A percentile compares a stretch with the other conserved stretches of the same genome.
Conservation (phyloP, 1,140 invertebrate species). For the Chionoecetes opilio region DNA sequence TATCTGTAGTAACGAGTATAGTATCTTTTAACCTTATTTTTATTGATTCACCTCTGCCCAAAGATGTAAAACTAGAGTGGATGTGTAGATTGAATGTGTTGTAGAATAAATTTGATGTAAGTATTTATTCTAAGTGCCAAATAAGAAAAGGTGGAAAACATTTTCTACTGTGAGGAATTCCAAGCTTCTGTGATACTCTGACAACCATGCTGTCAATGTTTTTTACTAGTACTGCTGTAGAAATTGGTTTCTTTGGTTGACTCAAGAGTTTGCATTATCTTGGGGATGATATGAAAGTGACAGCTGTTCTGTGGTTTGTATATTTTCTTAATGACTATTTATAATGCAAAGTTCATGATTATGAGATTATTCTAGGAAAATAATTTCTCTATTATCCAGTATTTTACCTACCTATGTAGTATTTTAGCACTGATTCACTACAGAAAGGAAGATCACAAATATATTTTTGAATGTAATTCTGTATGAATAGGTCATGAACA, state of each 20-base stretch:
- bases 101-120: background rate
- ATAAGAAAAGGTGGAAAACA: background rate
- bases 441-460: constrained; percentile 19
- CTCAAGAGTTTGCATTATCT: constrained; percentile 3
- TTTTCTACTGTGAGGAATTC: constrained; percentile 20
- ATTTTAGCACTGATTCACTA: background rate
- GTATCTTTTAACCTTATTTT: background rate
- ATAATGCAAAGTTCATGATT: constrained; percentile 8
- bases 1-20: background rate
- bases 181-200: constrained; percentile 18
- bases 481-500: constrained; percentile 19
- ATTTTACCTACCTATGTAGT: constrained; percentile 6
- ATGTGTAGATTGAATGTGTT: constrained; percentile 30
- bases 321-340: background rate
- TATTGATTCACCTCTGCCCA: background rate
- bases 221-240: background rate
- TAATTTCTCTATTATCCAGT: background rate
- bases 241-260: constrained; percentile 6
- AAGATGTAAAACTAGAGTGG: constrained; percentile 9
- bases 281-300: background rate
- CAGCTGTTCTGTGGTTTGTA: constrained; percentile 16
- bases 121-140: constrained; percentile 8
- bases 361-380: background rate
- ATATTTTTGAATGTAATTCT: background rate
- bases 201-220: constrained; percentile 18